Percentiles rank a stretch among this genome's conserved stretches.
phyloP scores from a whole-genome alignment of 2,797 vertebrate genomes.

The Ficedula albicollis region DNA sequence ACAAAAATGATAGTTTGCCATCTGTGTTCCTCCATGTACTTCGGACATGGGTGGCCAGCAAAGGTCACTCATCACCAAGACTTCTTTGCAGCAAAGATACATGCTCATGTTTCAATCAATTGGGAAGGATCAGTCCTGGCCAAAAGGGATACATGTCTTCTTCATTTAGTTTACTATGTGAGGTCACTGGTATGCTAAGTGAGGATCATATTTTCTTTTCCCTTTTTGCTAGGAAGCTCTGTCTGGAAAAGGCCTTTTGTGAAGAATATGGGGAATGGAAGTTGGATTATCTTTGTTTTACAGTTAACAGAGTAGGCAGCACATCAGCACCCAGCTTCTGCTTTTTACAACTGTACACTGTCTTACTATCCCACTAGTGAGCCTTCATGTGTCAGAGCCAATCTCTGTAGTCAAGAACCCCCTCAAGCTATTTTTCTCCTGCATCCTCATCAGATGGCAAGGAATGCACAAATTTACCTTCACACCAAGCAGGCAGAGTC shows the following conservation, averaged over 20 bases:
- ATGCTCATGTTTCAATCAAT: not conserved
- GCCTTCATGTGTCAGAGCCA: not conserved
- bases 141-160: not conserved
- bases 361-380: not conserved
- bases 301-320: not conserved
- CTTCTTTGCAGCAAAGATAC: not conserved
- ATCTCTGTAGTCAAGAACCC: not conserved
- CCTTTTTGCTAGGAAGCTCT: not conserved
- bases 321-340: not conserved
- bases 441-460: not conserved
- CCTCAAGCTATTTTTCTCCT: not conserved
- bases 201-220: not conserved
- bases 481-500: not conserved
- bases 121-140: not conserved
- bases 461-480: not conserved
- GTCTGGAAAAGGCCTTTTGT: not conserved
- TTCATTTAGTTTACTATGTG: not conserved
- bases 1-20: not conserved
- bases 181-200: not conserved
- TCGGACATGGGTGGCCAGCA: not conserved
- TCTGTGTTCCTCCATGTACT: conserved; percentile 1
- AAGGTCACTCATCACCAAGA: not conserved
- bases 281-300: not conserved
- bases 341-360: not conserved
- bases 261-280: not conserved